Conservation (phyloP, 2,888 invertebrate genomes). For the Lampropteryx suffumata region DNA sequence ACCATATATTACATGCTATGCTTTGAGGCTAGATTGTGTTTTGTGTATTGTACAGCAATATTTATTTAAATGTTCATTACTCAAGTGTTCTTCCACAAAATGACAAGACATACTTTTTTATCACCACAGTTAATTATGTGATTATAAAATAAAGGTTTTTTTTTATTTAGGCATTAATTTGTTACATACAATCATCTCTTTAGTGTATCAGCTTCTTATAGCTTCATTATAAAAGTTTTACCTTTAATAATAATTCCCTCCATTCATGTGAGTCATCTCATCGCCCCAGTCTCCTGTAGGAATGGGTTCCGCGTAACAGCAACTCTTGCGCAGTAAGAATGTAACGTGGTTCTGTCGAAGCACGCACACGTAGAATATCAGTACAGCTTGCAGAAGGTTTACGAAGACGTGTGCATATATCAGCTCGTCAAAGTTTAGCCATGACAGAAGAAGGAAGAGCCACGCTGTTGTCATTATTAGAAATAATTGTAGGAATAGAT, state of each 20-base stretch:
- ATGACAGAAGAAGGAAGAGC: conserved; percentile 90
- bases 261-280: conserved; percentile 94
- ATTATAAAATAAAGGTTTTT: no score
- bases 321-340: conserved; percentile 90
- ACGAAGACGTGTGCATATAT: conserved; percentile 89
- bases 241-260: conserved; percentile 69
- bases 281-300: conserved; percentile 93
- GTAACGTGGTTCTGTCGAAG: conserved; percentile 90
- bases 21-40: no score
- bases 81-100: no score
- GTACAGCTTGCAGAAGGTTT: conserved; percentile 89
- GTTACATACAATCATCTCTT: not conserved
- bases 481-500: conserved; percentile 89
- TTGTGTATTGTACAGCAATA: no score
- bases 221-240: not conserved
- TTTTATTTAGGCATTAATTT: no score
- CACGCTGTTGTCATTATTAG: conserved; percentile 89
- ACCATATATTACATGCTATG: no score
- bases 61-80: no score
- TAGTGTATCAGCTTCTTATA: conserved; percentile 6
- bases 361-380: conserved; percentile 90
- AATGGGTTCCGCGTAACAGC: conserved; percentile 89
- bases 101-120: no score
- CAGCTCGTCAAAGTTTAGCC: conserved; percentile 88
- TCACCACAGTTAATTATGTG: no score